These are phyloP conservation scores for Daphoenositta chrysoptera DNA, from an alignment of 2,113 vertebrate species.

Conservation along the genomic window DNA sequence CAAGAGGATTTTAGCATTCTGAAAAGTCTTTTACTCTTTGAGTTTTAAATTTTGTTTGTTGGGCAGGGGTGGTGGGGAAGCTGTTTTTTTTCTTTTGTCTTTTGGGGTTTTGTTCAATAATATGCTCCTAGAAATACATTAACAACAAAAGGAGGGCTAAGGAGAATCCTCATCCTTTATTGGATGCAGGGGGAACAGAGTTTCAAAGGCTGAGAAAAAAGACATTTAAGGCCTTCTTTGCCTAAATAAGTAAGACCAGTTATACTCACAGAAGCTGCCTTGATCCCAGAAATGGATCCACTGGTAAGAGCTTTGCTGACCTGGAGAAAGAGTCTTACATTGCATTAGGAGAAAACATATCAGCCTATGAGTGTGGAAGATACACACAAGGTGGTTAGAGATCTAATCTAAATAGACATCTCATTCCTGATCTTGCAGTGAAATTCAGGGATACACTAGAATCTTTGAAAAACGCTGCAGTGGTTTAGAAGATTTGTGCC, in stretches of 20 bases:
- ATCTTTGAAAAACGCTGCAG: not conserved
- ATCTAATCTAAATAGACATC: not conserved
- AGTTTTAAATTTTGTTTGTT: not conserved
- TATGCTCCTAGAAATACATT: not conserved
- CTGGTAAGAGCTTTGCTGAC: not conserved
- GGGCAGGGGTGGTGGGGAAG: rapidly evolving
- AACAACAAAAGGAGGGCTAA: not conserved
- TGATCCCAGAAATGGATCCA: not conserved
- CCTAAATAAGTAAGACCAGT: not conserved
- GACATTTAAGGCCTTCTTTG: not conserved
- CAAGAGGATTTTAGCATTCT: not conserved
- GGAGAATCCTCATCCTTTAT: not conserved
- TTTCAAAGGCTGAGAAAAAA: not conserved
- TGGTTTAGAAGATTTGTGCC: not conserved
- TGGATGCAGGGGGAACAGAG: not conserved
- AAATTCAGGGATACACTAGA: not conserved
- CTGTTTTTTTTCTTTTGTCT: not conserved
- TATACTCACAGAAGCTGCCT: not conserved
- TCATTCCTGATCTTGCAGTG: not conserved
- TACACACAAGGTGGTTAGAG: not conserved
- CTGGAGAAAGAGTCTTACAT: not conserved
- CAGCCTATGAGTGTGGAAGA: not conserved
- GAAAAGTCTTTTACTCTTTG: not conserved
- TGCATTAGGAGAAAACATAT: not conserved
- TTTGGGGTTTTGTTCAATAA: not conserved